phyloP scores from a whole-genome alignment of 2,113 vertebrate species.

The Neogale vison region DNA sequence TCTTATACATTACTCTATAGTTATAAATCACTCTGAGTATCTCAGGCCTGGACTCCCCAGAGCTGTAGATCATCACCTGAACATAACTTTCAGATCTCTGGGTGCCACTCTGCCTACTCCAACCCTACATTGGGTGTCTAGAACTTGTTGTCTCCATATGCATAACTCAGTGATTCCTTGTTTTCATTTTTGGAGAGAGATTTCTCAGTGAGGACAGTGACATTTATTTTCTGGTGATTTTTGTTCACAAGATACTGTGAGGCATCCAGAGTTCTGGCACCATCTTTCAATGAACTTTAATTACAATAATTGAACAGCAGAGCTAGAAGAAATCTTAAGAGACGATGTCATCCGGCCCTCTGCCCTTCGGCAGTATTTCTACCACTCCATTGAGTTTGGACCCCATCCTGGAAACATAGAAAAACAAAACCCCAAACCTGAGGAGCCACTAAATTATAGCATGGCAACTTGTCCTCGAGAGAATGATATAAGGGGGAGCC shows the following conservation, averaged over 20 bases:
- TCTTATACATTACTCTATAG: slow-evolving; percentile 56
- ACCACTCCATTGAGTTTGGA: background rate
- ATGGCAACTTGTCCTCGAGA: background rate
- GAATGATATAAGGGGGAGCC: background rate
- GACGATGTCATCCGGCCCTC: background rate
- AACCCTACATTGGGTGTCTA: background rate
- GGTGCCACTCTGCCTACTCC: background rate
- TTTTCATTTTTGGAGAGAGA: background rate
- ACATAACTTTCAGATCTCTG: slow-evolving; percentile 59
- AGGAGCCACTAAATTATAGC: background rate
- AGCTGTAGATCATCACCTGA: slow-evolving; percentile 61
- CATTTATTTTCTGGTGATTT: slow-evolving; percentile 23
- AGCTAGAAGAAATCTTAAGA: background rate
- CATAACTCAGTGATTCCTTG: background rate
- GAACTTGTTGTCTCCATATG: background rate
- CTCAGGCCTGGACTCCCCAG: slow-evolving; percentile 39
- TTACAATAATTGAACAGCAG: background rate
- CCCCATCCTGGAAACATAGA: background rate
- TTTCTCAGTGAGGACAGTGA: background rate
- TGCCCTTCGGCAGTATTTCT: background rate
- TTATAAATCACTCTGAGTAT: slow-evolving; percentile 67
- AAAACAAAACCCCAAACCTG: background rate
- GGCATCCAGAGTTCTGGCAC: background rate
- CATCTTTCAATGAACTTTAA: background rate
- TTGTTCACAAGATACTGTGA: background rate